phyloP scores from a whole-genome alignment of 2,888 invertebrate genomes.

The Ophioninae sp. region DNA sequence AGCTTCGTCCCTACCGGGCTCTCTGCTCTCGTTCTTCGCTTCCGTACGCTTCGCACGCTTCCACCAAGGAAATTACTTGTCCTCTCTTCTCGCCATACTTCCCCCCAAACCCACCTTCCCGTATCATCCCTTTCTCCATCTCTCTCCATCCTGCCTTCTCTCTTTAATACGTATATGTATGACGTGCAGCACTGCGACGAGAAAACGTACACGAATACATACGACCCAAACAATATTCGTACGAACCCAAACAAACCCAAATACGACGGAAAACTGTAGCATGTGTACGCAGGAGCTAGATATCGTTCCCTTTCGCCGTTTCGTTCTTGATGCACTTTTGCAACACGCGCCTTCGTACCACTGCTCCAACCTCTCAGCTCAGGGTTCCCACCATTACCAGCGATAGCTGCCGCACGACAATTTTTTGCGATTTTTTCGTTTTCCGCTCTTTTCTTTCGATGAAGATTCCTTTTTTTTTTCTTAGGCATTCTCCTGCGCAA shows the following conservation, averaged over 20 bases:
- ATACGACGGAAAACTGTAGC: conserved; percentile 8
- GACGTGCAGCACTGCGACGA: conserved; percentile 9
- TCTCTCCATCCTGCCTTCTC: conserved; percentile 32
- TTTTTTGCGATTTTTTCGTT: conserved; percentile 17
- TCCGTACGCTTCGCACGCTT: conserved; percentile 79
- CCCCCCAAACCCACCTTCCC: conserved; percentile 50
- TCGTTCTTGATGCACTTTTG: conserved; percentile 51
- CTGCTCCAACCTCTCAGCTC: neutral
- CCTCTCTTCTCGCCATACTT: conserved; percentile 68
- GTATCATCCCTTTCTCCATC: conserved; percentile 53
- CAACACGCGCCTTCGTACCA: conserved; percentile 1
- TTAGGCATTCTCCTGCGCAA: conserved; percentile 33
- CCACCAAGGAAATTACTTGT: conserved; percentile 80
- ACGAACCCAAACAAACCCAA: neutral
- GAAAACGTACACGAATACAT: conserved; percentile 1
- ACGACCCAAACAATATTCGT: neutral
- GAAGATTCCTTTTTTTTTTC: conserved; percentile 40
- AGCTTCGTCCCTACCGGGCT: conserved; percentile 23
- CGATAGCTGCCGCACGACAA: conserved; percentile 17
- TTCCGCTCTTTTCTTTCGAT: conserved; percentile 6
- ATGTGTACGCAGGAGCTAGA: neutral
- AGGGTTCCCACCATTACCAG: conserved; percentile 2
- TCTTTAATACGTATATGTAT: conserved; percentile 5
- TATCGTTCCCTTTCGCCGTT: conserved; percentile 40
- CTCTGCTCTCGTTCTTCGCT: conserved; percentile 65